phyloP scores from a whole-genome alignment of 92 coral and sea anemone species.

The Paramuricea clavata region DNA sequence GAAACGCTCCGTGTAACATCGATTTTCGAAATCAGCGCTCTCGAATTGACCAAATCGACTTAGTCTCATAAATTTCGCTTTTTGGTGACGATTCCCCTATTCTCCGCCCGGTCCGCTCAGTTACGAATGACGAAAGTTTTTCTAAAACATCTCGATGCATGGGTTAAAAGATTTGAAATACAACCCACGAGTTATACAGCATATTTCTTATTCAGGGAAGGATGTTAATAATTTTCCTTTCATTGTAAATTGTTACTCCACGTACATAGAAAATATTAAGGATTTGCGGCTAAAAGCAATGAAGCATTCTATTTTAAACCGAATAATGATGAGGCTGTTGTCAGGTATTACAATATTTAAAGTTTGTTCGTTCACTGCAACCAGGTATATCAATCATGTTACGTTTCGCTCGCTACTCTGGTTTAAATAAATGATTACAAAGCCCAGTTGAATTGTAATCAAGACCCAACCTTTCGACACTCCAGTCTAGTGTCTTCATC shows the following conservation, averaged over 20 bases:
- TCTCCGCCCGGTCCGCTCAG: not conserved
- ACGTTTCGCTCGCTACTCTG: no score
- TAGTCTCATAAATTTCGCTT: not conserved
- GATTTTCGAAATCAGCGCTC: no score
- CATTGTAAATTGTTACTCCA: slow-evolving; percentile 39
- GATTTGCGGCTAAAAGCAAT: not conserved
- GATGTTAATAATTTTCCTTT: not conserved
- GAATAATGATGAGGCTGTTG: slow-evolving; percentile 3
- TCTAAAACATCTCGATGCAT: slow-evolving; percentile 66
- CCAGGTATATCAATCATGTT: no score
- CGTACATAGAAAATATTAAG: slow-evolving; percentile 27
- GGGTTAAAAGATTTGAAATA: slow-evolving; percentile 66
- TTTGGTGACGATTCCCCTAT: no score
- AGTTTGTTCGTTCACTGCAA: no score
- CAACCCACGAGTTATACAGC: slow-evolving; percentile 59
- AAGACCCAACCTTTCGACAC: no score
- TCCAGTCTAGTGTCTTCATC: no score
- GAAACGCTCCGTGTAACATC: no score
- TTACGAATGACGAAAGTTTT: slow-evolving; percentile 57
- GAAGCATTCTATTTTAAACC: slow-evolving; percentile 39
- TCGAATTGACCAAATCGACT: no score
- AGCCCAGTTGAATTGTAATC: no score
- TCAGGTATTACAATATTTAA: no score
- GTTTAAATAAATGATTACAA: no score
- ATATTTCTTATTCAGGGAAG: slow-evolving; percentile 3